Evolutionary conservation across 2,797 vertebrate genomes (phyloP).

Genomic region (Silurus aristotelis): DNA sequence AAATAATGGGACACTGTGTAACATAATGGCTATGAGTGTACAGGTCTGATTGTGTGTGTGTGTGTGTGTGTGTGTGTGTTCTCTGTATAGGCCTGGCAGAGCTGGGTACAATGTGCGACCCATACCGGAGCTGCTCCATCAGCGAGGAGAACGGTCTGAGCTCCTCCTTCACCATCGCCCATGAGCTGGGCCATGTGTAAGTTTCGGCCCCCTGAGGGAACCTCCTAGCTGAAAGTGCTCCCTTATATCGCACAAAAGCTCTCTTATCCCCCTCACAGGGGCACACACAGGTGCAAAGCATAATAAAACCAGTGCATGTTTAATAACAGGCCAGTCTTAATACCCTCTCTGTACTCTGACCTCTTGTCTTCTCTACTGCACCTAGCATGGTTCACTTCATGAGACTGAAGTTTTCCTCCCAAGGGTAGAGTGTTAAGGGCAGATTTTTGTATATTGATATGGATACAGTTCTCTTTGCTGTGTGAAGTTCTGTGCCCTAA

Average conservation of each 20-base stretch:
- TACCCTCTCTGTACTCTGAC: slow-evolving; percentile 56
- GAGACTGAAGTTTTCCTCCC: slow-evolving; percentile 43
- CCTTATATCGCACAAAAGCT: slow-evolving; percentile 38
- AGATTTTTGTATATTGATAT: neutral
- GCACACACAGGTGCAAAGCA: slow-evolving; percentile 74
- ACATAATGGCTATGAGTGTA: slow-evolving; percentile 1
- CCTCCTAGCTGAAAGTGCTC: slow-evolving; percentile 29
- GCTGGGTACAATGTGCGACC: slow-evolving; percentile 95
- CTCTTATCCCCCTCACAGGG: slow-evolving; percentile 42
- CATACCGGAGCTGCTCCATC: slow-evolving; percentile 91
- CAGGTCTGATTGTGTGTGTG: neutral
- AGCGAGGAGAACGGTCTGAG: slow-evolving; percentile 97
- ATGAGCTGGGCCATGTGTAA: slow-evolving; percentile 97
- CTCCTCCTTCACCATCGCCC: slow-evolving; percentile 94
- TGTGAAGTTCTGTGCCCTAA: neutral
- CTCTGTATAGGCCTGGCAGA: slow-evolving; percentile 86
- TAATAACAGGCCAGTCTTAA: slow-evolving; percentile 70
- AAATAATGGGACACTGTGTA: slow-evolving; percentile 1
- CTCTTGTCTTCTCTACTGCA: slow-evolving; percentile 13
- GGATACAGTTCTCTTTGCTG: neutral
- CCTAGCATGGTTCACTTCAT: slow-evolving; percentile 44
- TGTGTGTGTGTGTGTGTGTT: slow-evolving; percentile 33
- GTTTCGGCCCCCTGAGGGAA: slow-evolving; percentile 67
- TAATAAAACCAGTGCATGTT: slow-evolving; percentile 70
- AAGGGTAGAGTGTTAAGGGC: neutral